Base-by-base conservation (phyloP, 1,140 invertebrate genomes). In the Scaptomyza pallida region DNA sequence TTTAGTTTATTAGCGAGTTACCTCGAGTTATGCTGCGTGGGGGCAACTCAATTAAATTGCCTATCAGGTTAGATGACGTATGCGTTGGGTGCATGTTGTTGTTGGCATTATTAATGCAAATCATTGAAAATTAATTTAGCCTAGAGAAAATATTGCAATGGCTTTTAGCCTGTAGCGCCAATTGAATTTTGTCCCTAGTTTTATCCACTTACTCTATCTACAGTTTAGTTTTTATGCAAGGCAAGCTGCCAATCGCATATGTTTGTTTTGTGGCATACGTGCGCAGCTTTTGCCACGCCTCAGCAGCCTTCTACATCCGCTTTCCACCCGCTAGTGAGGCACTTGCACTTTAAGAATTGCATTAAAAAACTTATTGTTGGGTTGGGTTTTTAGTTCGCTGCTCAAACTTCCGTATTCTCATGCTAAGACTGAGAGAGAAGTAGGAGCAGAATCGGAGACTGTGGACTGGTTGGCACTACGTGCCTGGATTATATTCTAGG, bases 301-400 rank as follows among this genome's bases (percentile, higher is more conserved):
- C 15, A n/a, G 35, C 1, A 5, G 2, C 9, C 15, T 5, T 10
- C 30, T n/a, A n/a, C n/a, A n/a, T n/a, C n/a, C n/a, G n/a, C n/a
- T n/a, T n/a, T n/a, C n/a, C n/a, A n/a, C 60, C 41, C 57, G 57
- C 37, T 30, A 85, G 73, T 77, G 80, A 77, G 68, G 64, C 73
- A 85, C 81, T 85, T 85, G 59, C 69, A 81, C 69, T 86, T 86
- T 71, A 85, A 83, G 80, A 85, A 81, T 81, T 72, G 68, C 78
- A 76, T 81, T 79, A 80, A 71, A 80, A 61, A 71, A 56, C 17
- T 23, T 26, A 75, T 82, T 78, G 37, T 60, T 57, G 43, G 52
- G 56, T 43, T 48, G 79, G 15, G 33, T 69, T 70, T n/a, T 67
- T 52, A 21, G 47, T 69, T 69, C 45, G 50, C 56, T 68, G 75